phyloP scores from a whole-genome alignment of 2,888 invertebrate species.

The Mesopsocus fuscifrons region DNA sequence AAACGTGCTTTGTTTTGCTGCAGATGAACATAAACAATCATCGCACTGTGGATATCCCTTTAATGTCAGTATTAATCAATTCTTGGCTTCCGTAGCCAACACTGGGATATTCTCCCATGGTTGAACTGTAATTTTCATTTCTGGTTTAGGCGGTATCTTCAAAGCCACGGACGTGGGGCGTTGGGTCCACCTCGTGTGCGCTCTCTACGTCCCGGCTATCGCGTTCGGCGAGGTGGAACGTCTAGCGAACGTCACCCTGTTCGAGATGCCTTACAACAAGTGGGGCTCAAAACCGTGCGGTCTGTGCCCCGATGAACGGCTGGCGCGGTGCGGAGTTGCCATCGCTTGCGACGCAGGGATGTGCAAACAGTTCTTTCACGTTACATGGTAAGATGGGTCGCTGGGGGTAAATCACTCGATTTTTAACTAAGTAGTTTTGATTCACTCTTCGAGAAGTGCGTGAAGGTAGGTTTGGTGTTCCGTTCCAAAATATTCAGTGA shows the following conservation, averaged over 20 bases:
- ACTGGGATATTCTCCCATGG: too few relatives aligned
- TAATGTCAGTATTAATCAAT: too few relatives aligned
- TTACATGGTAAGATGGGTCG: slow-evolving; percentile 86
- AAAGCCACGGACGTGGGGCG: slow-evolving; percentile 95
- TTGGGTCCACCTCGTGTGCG: slow-evolving; percentile 97
- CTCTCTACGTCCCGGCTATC: slow-evolving; percentile 91
- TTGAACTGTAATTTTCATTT: too few relatives aligned
- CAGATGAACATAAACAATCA: too few relatives aligned
- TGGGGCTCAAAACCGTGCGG: slow-evolving; percentile 91
- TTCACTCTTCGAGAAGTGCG: too few relatives aligned
- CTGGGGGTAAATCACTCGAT: not conserved
- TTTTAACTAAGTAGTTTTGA: slow-evolving; percentile 6
- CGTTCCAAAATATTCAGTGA: too few relatives aligned
- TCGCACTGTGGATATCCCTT: too few relatives aligned
- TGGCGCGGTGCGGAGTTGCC: slow-evolving; percentile 83
- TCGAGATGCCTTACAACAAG: slow-evolving; percentile 92
- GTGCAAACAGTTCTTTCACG: slow-evolving; percentile 94
- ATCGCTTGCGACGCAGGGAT: slow-evolving; percentile 97
- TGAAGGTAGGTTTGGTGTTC: too few relatives aligned
- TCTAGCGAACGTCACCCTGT: slow-evolving; percentile 77
- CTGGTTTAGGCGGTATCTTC: slow-evolving; percentile 71
- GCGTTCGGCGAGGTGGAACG: slow-evolving; percentile 91
- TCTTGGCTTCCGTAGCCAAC: too few relatives aligned
- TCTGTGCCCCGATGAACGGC: slow-evolving; percentile 70
- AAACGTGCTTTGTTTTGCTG: too few relatives aligned